These are phyloP conservation scores for Nothoprocta perdicaria DNA, from an alignment of 2,113 vertebrate genomes.

Conservation along the genomic window DNA sequence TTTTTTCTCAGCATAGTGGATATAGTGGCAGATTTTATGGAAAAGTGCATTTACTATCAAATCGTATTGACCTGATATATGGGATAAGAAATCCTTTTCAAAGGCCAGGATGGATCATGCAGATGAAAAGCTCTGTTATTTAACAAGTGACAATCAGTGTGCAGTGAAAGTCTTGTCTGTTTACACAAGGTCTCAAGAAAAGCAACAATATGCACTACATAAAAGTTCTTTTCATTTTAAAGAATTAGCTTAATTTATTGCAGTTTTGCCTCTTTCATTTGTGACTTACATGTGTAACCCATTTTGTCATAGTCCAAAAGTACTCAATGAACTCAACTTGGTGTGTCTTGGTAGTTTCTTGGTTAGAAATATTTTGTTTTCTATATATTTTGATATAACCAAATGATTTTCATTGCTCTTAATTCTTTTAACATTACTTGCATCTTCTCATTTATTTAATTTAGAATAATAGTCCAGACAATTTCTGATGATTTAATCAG, in stretches of 20 bases:
- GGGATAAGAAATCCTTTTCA: not conserved
- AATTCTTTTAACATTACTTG: not conserved
- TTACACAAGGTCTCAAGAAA: not conserved
- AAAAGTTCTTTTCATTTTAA: not conserved
- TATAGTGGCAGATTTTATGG: not conserved
- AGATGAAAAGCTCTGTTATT: not conserved
- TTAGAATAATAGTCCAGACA: slow-evolving; percentile 27
- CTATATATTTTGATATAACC: not conserved
- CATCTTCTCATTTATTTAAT: slow-evolving; percentile 28
- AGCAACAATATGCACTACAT: not conserved
- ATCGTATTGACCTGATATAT: not conserved
- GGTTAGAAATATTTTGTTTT: not conserved
- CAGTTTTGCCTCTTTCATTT: not conserved
- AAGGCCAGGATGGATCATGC: not conserved
- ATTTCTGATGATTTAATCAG: slow-evolving; percentile 16
- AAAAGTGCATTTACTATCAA: not conserved
- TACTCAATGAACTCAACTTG: not conserved
- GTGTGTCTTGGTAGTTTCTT: not conserved
- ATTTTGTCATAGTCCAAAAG: not conserved
- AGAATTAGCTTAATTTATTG: not conserved
- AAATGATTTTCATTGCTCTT: not conserved
- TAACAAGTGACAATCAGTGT: not conserved
- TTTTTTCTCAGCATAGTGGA: not conserved
- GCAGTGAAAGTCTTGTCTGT: not conserved
- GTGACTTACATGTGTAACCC: not conserved